Conservation (phyloP, 2,888 invertebrate species). For the Limnephilus rhombicus region DNA sequence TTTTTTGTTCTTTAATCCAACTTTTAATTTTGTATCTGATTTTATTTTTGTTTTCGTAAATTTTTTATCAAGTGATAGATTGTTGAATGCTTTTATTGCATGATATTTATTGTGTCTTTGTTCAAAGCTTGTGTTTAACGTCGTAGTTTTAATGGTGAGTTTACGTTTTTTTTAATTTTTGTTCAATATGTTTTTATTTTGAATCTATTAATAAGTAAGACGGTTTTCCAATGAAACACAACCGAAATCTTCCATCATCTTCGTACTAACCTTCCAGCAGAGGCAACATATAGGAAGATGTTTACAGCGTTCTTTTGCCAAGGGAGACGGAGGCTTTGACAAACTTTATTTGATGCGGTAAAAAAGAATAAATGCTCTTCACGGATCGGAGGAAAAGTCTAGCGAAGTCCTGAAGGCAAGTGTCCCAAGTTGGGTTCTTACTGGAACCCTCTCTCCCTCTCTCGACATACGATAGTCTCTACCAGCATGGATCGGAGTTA, state of each 20-base stretch:
- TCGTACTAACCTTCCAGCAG: neutral
- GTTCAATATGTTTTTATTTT: no score
- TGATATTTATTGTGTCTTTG: no score
- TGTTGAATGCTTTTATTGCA: no score
- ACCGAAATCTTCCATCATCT: neutral
- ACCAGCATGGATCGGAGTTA: neutral
- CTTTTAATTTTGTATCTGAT: no score
- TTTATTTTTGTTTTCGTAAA: no score
- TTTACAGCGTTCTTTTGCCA: slow-evolving; percentile 39
- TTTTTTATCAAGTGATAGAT: no score
- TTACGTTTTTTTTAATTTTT: no score
- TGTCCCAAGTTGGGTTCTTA: neutral
- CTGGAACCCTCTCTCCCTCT: neutral
- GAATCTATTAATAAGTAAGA: no score
- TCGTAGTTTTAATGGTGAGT: no score
- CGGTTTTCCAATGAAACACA: neutral
- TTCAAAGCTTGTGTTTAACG: no score
- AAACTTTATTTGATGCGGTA: slow-evolving; percentile 51
- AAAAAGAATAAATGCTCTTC: slow-evolving; percentile 22
- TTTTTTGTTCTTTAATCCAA: no score
- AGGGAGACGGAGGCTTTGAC: slow-evolving; percentile 48
- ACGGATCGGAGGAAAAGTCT: slow-evolving; percentile 1
- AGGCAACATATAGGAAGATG: slow-evolving; percentile 15
- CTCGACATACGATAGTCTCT: no score
- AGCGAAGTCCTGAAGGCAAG: slow-evolving; percentile 14